phyloP scores from a whole-genome alignment of 37 sponge, comb jelly and placozoan genomes.

The Bolinopsis microptera region DNA sequence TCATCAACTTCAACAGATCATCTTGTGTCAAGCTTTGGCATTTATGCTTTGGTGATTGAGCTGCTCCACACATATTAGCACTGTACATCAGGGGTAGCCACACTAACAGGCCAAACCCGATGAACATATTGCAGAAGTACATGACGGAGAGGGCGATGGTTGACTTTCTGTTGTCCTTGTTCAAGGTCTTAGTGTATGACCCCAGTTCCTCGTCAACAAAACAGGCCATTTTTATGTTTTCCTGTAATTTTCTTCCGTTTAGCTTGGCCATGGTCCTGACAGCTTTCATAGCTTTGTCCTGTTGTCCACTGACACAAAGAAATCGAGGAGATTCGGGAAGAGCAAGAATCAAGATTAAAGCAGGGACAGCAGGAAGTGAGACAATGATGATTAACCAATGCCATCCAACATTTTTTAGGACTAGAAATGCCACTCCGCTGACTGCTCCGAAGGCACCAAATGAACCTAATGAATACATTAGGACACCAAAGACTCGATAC shows the following conservation, averaged over 20 bases:
- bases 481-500: neutral
- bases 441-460: neutral
- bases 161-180: neutral
- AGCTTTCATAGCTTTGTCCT: neutral
- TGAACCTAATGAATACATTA: neutral
- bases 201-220: neutral
- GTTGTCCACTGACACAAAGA: slow-evolving; percentile 25
- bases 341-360: neutral
- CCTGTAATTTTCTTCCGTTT: neutral
- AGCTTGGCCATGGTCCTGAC: neutral
- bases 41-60: neutral
- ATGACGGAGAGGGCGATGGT: neutral
- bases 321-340: slow-evolving; percentile 19
- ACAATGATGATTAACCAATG: neutral
- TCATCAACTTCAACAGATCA: neutral
- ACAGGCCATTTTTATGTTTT: neutral
- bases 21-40: neutral
- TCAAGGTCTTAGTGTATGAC: neutral
- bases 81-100: slow-evolving; percentile 3
- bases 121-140: neutral
- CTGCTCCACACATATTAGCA: neutral
- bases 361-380: neutral
- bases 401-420: neutral
- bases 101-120: slow-evolving; percentile 8
- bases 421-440: neutral